Evolutionary conservation across 2,797 vertebrate species (phyloP).

Genomic region (Emys orbicularis): DNA sequence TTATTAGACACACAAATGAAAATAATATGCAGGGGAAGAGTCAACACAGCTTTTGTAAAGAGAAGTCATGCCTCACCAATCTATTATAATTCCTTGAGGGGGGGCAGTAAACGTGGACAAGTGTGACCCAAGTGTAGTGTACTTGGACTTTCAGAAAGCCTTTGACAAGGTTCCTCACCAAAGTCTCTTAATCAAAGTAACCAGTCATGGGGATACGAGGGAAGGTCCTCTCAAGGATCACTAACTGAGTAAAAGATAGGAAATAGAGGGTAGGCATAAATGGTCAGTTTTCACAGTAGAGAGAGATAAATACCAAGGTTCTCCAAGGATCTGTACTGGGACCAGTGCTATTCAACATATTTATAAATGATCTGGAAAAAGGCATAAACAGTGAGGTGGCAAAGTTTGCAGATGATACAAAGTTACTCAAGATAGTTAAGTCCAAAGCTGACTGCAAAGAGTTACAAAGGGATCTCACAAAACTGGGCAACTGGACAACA

Average conservation of each 20-base stretch:
- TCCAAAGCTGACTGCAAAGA: background rate
- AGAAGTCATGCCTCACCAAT: background rate
- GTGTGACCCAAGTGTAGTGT: background rate
- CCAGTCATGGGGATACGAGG: background rate
- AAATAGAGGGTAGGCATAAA: background rate
- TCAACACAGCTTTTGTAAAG: background rate
- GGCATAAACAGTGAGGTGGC: background rate
- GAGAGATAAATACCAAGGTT: background rate
- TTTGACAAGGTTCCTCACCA: background rate
- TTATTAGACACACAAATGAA: background rate
- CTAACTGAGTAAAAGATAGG: background rate
- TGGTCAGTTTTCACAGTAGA: background rate
- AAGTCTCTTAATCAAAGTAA: background rate
- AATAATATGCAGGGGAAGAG: background rate
- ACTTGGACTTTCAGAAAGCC: background rate
- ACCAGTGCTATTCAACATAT: background rate
- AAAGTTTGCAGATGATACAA: background rate
- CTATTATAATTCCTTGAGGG: background rate
- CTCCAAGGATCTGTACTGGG: background rate
- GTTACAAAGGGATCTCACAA: background rate
- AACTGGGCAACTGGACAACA: background rate
- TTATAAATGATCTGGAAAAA: background rate
- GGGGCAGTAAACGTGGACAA: background rate
- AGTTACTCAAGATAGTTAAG: background rate
- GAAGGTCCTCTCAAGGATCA: background rate